Percentiles rank a stretch among this genome's conserved stretches.
Evolutionary conservation across 37 sponge, comb jelly and placozoan genomes (phyloP).

Genomic region (Beroe ovata): DNA sequence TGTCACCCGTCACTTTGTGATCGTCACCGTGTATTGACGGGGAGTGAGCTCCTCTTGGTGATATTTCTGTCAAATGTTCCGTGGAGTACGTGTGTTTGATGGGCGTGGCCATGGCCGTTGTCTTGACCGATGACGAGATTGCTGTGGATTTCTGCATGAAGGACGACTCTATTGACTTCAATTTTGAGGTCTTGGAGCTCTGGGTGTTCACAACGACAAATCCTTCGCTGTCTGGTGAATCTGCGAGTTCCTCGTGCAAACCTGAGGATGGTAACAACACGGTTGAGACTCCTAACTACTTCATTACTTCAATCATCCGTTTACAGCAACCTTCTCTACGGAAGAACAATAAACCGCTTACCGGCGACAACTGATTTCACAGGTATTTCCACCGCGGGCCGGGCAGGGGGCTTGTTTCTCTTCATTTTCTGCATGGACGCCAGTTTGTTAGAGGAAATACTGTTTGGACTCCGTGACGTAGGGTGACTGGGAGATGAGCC

Average conservation of each 20-base stretch:
- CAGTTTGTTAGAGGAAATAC: slow-evolving; percentile 37
- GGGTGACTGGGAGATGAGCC: slow-evolving; percentile 48
- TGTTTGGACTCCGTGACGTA: slow-evolving; percentile 28
- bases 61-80: slow-evolving; percentile 26
- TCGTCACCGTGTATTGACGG: background rate
- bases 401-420: slow-evolving; percentile 8
- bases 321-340: too few species aligned
- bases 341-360: too few species aligned
- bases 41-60: background rate
- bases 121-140: slow-evolving; percentile 39
- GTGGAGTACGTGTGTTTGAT: slow-evolving; percentile 28
- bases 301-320: too few species aligned
- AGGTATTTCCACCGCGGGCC: slow-evolving; percentile 51
- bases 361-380: background rate
- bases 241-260: background rate
- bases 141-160: slow-evolving; percentile 53
- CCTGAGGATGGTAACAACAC: too few species aligned
- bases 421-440: slow-evolving; percentile 55
- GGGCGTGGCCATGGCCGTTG: slow-evolving; percentile 29
- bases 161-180: slow-evolving; percentile 52
- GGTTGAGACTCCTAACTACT: too few species aligned
- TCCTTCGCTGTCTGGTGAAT: slow-evolving; percentile 17
- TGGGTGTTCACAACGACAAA: slow-evolving; percentile 52
- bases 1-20: background rate
- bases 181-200: background rate